These are phyloP conservation scores for Henicopernis longicauda DNA, from an alignment of 2,113 vertebrate species.

Conservation along the genomic window DNA sequence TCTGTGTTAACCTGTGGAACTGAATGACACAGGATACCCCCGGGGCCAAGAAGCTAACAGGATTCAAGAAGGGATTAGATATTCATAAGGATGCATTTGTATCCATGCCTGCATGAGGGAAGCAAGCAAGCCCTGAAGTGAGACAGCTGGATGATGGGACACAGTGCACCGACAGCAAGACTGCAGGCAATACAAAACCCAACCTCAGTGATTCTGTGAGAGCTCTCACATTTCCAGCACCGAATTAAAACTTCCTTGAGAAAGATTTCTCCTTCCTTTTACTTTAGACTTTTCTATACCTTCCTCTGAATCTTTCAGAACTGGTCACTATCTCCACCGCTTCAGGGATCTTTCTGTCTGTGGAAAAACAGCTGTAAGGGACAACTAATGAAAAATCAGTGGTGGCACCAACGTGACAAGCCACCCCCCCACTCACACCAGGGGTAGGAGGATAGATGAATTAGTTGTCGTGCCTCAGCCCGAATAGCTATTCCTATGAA, in stretches of 20 bases:
- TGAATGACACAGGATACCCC: not conserved
- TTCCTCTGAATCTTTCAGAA: not conserved
- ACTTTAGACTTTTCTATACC: not conserved
- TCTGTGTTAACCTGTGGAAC: not conserved
- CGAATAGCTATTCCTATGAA: not conserved
- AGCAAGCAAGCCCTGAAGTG: not conserved
- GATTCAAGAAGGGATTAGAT: not conserved
- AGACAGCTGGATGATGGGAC: not conserved
- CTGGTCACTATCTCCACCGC: not conserved
- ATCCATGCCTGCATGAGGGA: not conserved
- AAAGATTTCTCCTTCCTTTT: not conserved
- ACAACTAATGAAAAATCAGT: not conserved
- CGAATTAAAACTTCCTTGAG: not conserved
- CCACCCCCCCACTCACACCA: rapidly evolving
- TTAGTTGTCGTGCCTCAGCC: not conserved
- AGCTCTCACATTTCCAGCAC: not conserved
- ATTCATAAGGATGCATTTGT: not conserved
- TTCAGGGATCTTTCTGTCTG: not conserved
- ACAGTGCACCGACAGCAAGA: not conserved
- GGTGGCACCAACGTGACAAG: not conserved
- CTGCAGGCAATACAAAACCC: not conserved
- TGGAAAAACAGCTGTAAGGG: not conserved
- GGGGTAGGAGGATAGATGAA: not conserved
- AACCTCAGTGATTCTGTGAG: not conserved
- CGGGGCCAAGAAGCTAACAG: not conserved